Base-by-base conservation (phyloP, 2,113 vertebrate species). In the Chloroceryle aenea region DNA sequence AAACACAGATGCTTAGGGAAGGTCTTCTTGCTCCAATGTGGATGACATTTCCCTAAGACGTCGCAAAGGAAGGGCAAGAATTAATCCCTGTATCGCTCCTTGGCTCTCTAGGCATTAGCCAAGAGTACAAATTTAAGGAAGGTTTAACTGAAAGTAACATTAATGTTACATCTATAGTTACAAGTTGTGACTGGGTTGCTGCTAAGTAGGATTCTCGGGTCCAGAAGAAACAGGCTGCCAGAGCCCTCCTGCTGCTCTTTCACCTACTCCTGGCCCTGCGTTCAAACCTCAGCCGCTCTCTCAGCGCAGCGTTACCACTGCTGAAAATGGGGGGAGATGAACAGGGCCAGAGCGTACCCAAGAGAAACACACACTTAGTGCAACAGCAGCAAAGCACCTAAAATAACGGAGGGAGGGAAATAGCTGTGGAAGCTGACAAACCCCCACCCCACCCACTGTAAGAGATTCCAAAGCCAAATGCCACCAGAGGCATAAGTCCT, bases 121-220 rank as follows among this genome's bases (percentile, higher is more conserved):
- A 67, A 47, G 63, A 66, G 26, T 1, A 58, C 26, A 53, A 81
- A 63, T 30, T 32, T 20, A n/a, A 80, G 25, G 14, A 50, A 56
- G 15, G 29, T 56, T 30, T 29, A 55, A 30, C 29, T 56, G 20
- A 20, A 56, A 56, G 55, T 32, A 56, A 32, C 18, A 19, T 56
- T 1, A 0, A 45, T 4, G 4, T 32, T 45, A 9, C 32, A 32
- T 22, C 42, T 32, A 30, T 7, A 74, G 26, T 52, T 40, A 16
- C 17, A 27, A 43, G 6, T 4, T 4, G 52, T 7, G 36, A 27
- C 55, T 17, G 38, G 48, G 11, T 63, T 61, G 40, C 40, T 53
- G 27, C 62, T 56, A 55, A 34, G 20, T 12, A 0, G 64, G 56
- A 63, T 26, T 50, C 22, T n/a, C 4, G 11, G 14, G 2, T 4